Conservation (phyloP, 2,888 invertebrate species). For the Philhelius pedissequus region DNA sequence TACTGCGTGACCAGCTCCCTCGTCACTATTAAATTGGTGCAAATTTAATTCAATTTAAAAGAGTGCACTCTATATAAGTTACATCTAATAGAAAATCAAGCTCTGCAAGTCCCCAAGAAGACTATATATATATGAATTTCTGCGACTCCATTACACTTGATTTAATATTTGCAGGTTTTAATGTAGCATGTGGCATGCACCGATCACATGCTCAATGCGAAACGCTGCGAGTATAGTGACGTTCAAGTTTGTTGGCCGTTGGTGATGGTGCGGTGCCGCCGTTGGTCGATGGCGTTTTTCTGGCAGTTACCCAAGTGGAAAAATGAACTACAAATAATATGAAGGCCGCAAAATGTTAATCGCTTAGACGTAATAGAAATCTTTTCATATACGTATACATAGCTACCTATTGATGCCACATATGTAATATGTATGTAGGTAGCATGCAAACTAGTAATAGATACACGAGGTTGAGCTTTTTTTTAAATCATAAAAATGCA, state of each 20-base stretch:
- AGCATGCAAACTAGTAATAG: slow-evolving; percentile 17
- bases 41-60: slow-evolving; percentile 45
- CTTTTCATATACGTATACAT: neutral
- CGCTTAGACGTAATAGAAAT: slow-evolving; percentile 27
- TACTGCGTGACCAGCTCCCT: no score
- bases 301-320: slow-evolving; percentile 39
- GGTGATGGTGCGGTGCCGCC: neutral
- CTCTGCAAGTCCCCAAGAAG: neutral
- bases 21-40: slow-evolving; percentile 7
- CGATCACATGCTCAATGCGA: slow-evolving; percentile 36
- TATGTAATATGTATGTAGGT: neutral
- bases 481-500: neutral
- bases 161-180: neutral
- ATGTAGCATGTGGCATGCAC: slow-evolving; percentile 24
- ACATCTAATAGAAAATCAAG: slow-evolving; percentile 10
- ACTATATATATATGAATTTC: no score
- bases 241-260: neutral
- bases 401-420: neutral
- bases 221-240: neutral
- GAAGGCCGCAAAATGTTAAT: slow-evolving; percentile 51
- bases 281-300: neutral
- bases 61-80: neutral
- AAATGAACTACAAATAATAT: slow-evolving; percentile 25
- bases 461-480: neutral
- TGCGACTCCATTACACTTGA: slow-evolving; percentile 25